Conservation (phyloP, 2,888 invertebrate genomes). For the Xanthorhoe designata region DNA sequence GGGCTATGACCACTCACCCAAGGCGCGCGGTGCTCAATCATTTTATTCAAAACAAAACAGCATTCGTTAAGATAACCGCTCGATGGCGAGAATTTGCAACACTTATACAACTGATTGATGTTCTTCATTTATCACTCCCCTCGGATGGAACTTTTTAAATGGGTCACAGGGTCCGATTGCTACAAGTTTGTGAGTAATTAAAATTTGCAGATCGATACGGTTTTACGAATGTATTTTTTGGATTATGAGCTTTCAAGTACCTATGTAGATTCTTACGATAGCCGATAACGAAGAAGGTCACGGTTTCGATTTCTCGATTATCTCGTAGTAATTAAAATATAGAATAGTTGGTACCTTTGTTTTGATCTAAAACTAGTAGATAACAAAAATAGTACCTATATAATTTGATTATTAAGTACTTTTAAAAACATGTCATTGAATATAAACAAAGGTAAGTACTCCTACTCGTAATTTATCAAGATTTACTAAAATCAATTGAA, state of each 20-base stretch:
- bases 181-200: slow-evolving; percentile 74
- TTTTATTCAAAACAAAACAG: slow-evolving; percentile 66
- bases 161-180: slow-evolving; percentile 83
- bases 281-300: no score
- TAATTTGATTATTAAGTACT: no score
- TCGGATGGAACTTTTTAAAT: slow-evolving; percentile 82
- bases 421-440: no score
- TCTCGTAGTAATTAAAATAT: no score
- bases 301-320: no score
- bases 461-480: no score
- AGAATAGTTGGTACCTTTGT: no score
- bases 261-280: not conserved
- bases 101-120: slow-evolving; percentile 84
- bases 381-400: no score
- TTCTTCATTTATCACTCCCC: slow-evolving; percentile 83
- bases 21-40: slow-evolving; percentile 51
- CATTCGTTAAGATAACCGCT: slow-evolving; percentile 63
- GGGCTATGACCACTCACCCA: slow-evolving; percentile 7
- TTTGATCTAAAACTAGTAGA: no score
- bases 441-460: no score
- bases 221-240: slow-evolving; percentile 5
- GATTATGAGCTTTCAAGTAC: not conserved
- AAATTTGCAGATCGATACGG: slow-evolving; percentile 74
- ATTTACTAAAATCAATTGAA: no score
- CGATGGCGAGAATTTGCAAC: slow-evolving; percentile 80